Base-by-base conservation (phyloP, 2,888 invertebrate genomes). In the Steromphala cineraria region DNA sequence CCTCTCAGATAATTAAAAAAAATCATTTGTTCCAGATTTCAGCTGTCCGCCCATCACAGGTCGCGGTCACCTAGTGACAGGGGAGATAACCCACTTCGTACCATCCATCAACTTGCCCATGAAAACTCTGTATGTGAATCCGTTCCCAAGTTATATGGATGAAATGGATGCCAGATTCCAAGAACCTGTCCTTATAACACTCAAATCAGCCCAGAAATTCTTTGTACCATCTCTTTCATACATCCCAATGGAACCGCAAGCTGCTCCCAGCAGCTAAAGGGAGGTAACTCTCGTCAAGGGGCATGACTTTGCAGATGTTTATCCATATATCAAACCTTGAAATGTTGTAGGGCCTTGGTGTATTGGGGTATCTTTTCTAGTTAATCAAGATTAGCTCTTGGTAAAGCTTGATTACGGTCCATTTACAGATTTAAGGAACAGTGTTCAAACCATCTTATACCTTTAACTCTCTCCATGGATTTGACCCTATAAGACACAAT, bases 81-180 rank as follows among this genome's bases (percentile, higher is more conserved):
- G 91, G 7, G 87, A 89, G 82, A 84, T 92, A 52, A 85, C 86
- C 40, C 90, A 90, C 17, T 92, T 93, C 83, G 90, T 90, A 5
- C 89, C 90, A 15, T 88, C 88, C 81, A 92, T 93, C 84, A 92
- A 92, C 84, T 86, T 93, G 28, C 93, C 93, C 21, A 88, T 93
- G 90, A 93, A 92, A 81, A 87, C 89, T 3, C 85, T 93, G 15
- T 88, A 89, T 82, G 86, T 93, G 81, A 92, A 93, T 83, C 93
- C 93, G 15, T 93, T 93, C 87, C 90, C 91, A 10, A 89, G 89
- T 79, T 83, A 81, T 17, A 82, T 89, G 10, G 92, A 93, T 80
- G 87, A 83, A 24, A 84, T 84, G 62, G 90, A 91, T 81, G 83
- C 86, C 17, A 53, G 86, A 13, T 88, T 89, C 84, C 86, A 88